phyloP scores from a whole-genome alignment of 2,888 invertebrate genomes.

The Dolichopus griseipennis region DNA sequence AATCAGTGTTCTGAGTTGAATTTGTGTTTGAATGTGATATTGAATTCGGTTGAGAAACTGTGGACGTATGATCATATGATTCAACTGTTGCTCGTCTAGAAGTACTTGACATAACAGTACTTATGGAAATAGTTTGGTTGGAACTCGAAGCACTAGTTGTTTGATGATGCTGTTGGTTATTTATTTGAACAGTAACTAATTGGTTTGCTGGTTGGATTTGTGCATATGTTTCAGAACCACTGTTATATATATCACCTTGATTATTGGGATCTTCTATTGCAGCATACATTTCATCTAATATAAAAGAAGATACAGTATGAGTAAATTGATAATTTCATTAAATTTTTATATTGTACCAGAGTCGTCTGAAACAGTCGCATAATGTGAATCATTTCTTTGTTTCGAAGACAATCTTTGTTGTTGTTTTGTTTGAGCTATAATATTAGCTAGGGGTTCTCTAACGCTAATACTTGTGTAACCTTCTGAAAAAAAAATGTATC shows the following conservation, averaged over 20 bases:
- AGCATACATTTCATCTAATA: conserved; percentile 78
- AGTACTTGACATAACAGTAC: conserved; percentile 8
- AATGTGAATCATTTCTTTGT: conserved; percentile 56
- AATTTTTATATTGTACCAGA: conserved; percentile 52
- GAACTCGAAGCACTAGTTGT: conserved; percentile 17
- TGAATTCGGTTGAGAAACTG: not conserved
- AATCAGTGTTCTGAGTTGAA: conserved; percentile 19
- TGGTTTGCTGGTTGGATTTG: conserved; percentile 60
- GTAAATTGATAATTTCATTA: not conserved
- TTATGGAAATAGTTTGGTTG: conserved; percentile 16
- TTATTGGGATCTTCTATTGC: conserved; percentile 72
- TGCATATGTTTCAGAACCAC: conserved; percentile 80
- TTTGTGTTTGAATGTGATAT: conserved; percentile 13
- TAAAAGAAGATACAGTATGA: conserved; percentile 12
- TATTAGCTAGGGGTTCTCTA: conserved; percentile 74
- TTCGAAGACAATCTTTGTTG: conserved; percentile 41
- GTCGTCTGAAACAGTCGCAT: conserved; percentile 86
- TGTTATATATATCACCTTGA: conserved; percentile 55
- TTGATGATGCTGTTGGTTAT: conserved; percentile 27
- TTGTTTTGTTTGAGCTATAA: conserved; percentile 55
- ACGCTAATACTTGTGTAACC: conserved; percentile 90
- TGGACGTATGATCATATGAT: not conserved
- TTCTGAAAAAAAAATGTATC: conserved; percentile 49
- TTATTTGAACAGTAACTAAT: conserved; percentile 42
- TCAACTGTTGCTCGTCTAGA: not conserved